Evolutionary conservation across 1,140 invertebrate species (phyloP).

Genomic region (Tribolium castaneum): DNA sequence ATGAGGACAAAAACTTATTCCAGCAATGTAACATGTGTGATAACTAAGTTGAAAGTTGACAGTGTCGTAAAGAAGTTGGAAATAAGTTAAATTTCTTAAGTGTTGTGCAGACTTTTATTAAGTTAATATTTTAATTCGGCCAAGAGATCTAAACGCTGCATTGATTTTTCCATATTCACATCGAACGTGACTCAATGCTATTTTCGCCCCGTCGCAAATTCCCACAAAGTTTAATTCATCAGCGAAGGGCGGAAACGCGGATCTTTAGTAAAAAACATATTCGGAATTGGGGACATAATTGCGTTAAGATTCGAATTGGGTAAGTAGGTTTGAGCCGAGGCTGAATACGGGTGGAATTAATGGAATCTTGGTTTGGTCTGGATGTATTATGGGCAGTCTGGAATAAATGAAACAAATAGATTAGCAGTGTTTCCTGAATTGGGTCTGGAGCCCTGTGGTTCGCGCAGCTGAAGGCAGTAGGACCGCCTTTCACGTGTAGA

Average conservation of each 20-base stretch:
- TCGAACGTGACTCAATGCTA: constrained; percentile 1
- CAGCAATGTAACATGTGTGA: not conserved
- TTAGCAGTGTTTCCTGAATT: constrained; percentile 50
- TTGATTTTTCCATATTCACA: constrained; percentile 15
- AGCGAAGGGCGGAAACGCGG: not conserved
- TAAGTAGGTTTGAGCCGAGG: not conserved
- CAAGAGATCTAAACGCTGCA: not conserved
- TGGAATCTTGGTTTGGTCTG: not conserved
- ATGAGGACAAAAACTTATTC: not conserved
- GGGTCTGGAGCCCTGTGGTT: constrained; percentile 41
- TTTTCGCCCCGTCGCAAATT: not conserved
- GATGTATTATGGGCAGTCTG: constrained; percentile 31
- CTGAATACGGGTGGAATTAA: constrained; percentile 13
- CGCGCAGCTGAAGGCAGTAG: constrained; percentile 44
- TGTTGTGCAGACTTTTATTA: not conserved
- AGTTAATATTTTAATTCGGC: not conserved
- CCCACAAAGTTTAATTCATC: constrained; percentile 17
- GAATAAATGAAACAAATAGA: constrained; percentile 51
- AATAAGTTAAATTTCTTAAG: not conserved
- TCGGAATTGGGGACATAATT: not conserved
- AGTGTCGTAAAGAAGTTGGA: not conserved
- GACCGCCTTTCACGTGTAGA: constrained; percentile 65
- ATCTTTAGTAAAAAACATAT: not conserved
- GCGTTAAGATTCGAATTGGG: not conserved
- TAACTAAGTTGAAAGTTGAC: not conserved